Percentiles rank a stretch among this genome's conserved stretches.
Conservation (phyloP, 2,113 vertebrate species). For the Eulemur macaco region DNA sequence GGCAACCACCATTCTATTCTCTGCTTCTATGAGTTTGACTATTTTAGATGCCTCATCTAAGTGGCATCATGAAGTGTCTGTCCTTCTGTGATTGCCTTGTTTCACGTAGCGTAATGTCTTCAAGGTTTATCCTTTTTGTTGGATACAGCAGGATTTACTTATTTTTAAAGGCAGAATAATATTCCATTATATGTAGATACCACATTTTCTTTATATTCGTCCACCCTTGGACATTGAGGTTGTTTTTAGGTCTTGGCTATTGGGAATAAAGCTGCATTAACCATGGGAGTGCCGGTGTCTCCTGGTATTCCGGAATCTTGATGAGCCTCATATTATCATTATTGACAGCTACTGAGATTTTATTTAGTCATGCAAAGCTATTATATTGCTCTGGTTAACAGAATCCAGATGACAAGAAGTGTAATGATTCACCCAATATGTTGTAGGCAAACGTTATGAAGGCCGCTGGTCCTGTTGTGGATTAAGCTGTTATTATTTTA, state of each 20-base stretch:
- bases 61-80: background rate
- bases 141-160: background rate
- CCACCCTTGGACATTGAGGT: rapidly evolving
- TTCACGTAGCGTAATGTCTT: background rate
- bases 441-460: background rate
- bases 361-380: background rate
- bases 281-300: background rate
- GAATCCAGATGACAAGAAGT: background rate
- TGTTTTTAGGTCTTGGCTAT: background rate
- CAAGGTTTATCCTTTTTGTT: background rate
- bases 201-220: background rate
- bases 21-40: background rate
- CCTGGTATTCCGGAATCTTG: background rate
- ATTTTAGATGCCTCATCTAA: background rate
- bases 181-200: background rate
- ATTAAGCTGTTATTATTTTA: slow-evolving; percentile 55
- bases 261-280: background rate
- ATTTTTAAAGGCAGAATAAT: background rate
- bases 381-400: background rate
- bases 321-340: background rate
- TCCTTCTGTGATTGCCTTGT: background rate
- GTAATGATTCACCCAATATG: background rate
- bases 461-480: background rate
- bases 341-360: background rate
- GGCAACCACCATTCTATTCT: background rate